Conservation (phyloP, 92 coral and sea anemone species). For the Parazoanthus atlanticus region DNA sequence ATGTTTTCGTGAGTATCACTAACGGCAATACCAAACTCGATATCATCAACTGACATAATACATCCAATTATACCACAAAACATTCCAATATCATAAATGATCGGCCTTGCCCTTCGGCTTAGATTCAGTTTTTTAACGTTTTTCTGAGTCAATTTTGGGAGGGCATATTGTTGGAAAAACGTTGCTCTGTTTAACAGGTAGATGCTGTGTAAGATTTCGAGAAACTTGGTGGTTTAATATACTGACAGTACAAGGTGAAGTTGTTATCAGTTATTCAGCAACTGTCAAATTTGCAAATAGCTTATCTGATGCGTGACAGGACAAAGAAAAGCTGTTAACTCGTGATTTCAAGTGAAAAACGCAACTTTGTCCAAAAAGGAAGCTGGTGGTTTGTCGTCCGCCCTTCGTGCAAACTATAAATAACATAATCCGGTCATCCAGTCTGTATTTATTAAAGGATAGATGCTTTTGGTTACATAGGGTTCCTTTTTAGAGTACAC, state of each 20-base stretch:
- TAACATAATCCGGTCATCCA: not conserved
- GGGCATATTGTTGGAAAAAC: not conserved
- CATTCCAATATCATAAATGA: not conserved
- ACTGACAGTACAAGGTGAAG: too few species aligned
- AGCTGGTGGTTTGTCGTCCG: not conserved
- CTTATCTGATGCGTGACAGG: not conserved
- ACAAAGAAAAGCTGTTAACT: not conserved
- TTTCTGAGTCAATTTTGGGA: not conserved
- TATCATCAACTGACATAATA: conserved; percentile 1
- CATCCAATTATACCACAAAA: not conserved
- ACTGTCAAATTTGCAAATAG: too few species aligned
- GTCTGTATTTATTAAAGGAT: not conserved
- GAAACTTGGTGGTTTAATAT: too few species aligned
- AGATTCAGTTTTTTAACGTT: not conserved
- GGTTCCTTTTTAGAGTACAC: not conserved
- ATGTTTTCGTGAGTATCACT: not conserved
- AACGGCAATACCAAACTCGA: not conserved
- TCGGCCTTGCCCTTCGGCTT: not conserved
- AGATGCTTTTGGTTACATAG: too few species aligned
- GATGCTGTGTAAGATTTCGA: not conserved
- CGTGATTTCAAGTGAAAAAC: not conserved
- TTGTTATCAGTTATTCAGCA: too few species aligned
- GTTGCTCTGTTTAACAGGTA: not conserved
- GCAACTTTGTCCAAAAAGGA: not conserved
- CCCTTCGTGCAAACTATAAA: not conserved